Evolutionary conservation across 2,888 invertebrate species (phyloP).

Genomic region (Amphimallon solstitiale): DNA sequence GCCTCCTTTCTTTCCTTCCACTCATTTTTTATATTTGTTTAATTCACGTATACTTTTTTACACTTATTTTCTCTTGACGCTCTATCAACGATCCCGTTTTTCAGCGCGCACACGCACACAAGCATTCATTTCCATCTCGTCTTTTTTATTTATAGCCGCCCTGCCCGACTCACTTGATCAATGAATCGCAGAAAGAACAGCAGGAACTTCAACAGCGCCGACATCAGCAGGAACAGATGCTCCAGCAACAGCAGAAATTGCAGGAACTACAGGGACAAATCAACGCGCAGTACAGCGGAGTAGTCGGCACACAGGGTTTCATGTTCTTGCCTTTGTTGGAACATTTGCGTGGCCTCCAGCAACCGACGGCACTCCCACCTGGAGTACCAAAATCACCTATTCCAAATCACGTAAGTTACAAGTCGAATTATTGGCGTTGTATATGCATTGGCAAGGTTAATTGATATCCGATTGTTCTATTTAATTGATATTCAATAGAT

Average conservation of each 20-base stretch:
- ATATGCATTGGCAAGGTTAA: too few relatives aligned
- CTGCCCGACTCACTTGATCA: slow-evolving; percentile 43
- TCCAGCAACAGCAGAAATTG: slow-evolving; percentile 69
- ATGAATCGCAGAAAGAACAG: slow-evolving; percentile 38
- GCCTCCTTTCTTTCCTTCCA: background rate
- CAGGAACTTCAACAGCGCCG: slow-evolving; percentile 32
- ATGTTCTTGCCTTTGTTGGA: slow-evolving; percentile 78
- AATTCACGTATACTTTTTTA: too few relatives aligned
- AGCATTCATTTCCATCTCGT: background rate
- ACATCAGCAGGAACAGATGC: slow-evolving; percentile 71
- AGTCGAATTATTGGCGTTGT: background rate
- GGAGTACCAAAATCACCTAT: slow-evolving; percentile 56
- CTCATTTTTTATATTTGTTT: too few relatives aligned
- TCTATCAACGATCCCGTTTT: background rate
- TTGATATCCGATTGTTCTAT: too few relatives aligned
- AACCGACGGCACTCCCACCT: slow-evolving; percentile 55
- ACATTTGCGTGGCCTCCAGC: slow-evolving; percentile 66
- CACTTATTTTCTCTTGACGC: background rate
- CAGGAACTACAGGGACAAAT: slow-evolving; percentile 71
- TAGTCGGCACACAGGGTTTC: slow-evolving; percentile 70
- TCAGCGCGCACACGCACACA: too few relatives aligned
- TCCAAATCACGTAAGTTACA: slow-evolving; percentile 59
- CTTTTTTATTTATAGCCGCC: slow-evolving; percentile 44
- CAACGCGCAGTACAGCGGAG: slow-evolving; percentile 64
- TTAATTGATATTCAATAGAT: too few relatives aligned